Base-by-base conservation (phyloP, 1,140 invertebrate genomes). In the Drosophila neocordata region DNA sequence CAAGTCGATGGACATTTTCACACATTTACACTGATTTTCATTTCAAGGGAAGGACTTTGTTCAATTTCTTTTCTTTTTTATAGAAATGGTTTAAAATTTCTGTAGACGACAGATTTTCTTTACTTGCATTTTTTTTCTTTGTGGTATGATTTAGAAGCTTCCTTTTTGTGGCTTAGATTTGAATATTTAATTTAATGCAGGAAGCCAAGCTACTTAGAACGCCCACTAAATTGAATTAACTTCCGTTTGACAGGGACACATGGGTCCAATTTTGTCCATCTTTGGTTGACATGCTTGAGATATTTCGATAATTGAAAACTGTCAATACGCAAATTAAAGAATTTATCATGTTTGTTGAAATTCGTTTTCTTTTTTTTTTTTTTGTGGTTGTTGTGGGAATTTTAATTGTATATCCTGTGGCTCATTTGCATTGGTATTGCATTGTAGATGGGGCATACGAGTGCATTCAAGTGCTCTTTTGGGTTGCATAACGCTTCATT, bases 321-420 rank as follows among this genome's bases (percentile, higher is more conserved):
- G 78, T 87, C 82, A 87, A 82, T 87, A 73, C 61, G 83, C 69
- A 87, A 82, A 87, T 87, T 82, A 82, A 61, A 57, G 58, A 88
- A 87, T 87, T 87, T 79, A 79, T 87, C 69, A 87, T 82, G 78
- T 82, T 78, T 58, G 67, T 41, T 44, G 48, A 66, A 77, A 15
- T 38, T 12, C 44, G 58, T 38, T 67, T 59, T 67, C 66, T 85
- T 80, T 79, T 24, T 24, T 24, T 31, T 6, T 31, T 62, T 38
- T 67, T 59, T 70, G 79, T 73, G 63, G 51, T 24, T 15, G 18
- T 31, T 55, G 9, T 48, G 31, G 34, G 63, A 64, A 61, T 61
- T 48, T 83, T 71, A 74, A 34, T 56, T 56, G 53, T 53, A 22
- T 81, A 55, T 48, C 41, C 18, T 60, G 44, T 57, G 82, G 65